Base-by-base conservation (phyloP, 2,888 invertebrate genomes). In the Dicranocentrus wangi region DNA sequence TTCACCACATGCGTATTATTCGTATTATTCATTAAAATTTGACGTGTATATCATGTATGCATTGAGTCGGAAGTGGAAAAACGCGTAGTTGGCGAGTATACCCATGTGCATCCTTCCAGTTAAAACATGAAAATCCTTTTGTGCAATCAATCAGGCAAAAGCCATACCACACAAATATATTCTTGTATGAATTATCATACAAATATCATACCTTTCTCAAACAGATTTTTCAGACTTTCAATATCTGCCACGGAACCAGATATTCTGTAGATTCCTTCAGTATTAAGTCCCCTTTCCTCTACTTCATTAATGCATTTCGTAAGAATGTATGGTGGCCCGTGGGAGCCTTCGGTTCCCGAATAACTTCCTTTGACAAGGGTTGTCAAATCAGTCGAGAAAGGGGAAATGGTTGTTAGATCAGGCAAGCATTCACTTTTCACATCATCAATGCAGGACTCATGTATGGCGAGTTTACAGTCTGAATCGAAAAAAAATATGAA, bases 221-320 rank as follows among this genome's bases (percentile, higher is more conserved):
- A 93, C 0, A 94, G 93, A 89, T 94, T 90, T 89, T 95, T 94
- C 27, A 98, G 91, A 0, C 94, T 93, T 87, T 97, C 97, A 87
- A 98, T 95, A 88, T 96, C 96, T 89, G 98, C 97, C 86, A 95
- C 95, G 88, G 95, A 95, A 0, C 97, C 96, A 0, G 95, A 95
- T 21, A 96, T 93, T 79, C 97, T 90, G 89, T 98, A 97, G 81
- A 97, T 93, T 0, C 97, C 97, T 89, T 98, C 97, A 0, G 93
- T 92, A 63, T 93, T 92, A 89, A 97, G 91, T 21, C 97, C 96
- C 82, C 96, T 90, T 0, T 91, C 91, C 89, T 96, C 96, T n/a
- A 97, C 95, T 89, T 96, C 96, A 82, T 92, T 92, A 3, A 96
- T 93, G 88, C 96, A 97, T 87, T 90, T 89, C 63, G 90, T 90